Evolutionary conservation across 2,888 invertebrate species (phyloP), one percentile per base, ranked within the genome.

Genomic region (Ommatoiulus sabulosus): DNA sequence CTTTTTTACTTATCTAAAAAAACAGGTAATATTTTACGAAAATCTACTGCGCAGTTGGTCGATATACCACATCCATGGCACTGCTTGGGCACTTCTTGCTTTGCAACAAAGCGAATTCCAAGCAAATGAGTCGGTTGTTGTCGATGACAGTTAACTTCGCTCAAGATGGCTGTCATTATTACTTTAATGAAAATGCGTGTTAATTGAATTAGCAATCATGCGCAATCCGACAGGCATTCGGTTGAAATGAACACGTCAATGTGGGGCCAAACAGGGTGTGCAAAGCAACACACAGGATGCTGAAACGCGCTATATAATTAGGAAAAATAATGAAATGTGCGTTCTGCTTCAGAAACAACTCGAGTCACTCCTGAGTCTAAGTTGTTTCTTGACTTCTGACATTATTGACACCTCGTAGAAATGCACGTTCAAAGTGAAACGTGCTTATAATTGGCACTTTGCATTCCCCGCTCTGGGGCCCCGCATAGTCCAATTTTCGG

Each of bases 221-320:
- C 1, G 5, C 24, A 24, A 72, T 72, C 72, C 20, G 10, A 72
- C 72, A 72, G 10, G 20, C n/a, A 24, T 72, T 72, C 24, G 72
- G 24, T 0, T 12, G 10, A 63, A 63, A 63, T 63, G 5, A 63
- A 20, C 15, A 20, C 63, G 15, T 72, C 8, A 24, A 72, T n/a
- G 24, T 72, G 72, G 72, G 72, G 24, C 72, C 24, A 72, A 72
- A n/a, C 24, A 72, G 24, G 72, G 72, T 72, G 72, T 72, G 7
- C 8, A 72, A 10, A 24, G 24, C 72, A 72, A 7, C 72, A 72
- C 12, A 24, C 72, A 72, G 72, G 72, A 72, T 72, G 72, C 8
- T 72, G 72, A 24, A 72, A 17, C 20, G 72, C 8, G 72, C 12
- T 24, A 24, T 24, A 8, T 24, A 72, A 72, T 72, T 72, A 72